A percentile compares a stretch with the other conserved stretches of the same genome.
Conservation (phyloP, 2,888 invertebrate species). For the Agrochola lota region DNA sequence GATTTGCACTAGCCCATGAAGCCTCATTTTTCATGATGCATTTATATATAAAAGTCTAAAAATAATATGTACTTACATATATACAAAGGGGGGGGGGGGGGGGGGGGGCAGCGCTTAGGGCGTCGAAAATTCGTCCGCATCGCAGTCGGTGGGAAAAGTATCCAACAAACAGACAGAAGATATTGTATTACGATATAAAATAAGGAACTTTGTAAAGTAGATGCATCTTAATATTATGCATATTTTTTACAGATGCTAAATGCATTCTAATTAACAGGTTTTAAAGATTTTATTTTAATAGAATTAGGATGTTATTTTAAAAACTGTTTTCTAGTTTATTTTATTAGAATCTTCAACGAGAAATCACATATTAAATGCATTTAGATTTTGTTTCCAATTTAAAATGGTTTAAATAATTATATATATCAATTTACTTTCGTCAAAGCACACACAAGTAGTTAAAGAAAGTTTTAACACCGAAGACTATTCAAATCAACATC, state of each 20-base stretch:
- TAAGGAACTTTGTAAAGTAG: too few relatives aligned
- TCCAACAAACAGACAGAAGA: neutral
- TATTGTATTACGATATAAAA: neutral
- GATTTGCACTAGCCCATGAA: too few relatives aligned
- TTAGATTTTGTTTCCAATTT: neutral
- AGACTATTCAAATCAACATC: conserved; percentile 5
- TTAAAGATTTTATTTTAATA: neutral
- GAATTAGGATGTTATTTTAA: neutral
- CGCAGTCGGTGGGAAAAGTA: neutral
- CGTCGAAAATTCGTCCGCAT: neutral
- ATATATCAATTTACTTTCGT: neutral
- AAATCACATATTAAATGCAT: neutral
- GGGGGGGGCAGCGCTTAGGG: neutral
- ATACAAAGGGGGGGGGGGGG: neutral
- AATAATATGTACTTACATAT: too few relatives aligned
- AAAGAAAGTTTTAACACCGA: conserved; percentile 15
- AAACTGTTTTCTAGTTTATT: neutral
- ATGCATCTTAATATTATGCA: neutral
- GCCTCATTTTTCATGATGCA: too few relatives aligned
- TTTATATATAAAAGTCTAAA: neutral
- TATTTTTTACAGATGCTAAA: neutral
- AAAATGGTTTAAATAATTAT: neutral
- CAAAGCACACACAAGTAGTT: neutral
- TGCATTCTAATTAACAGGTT: neutral
- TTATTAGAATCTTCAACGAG: neutral